Evolutionary conservation across 2,888 invertebrate genomes (phyloP), one percentile per base, ranked within the genome.

Genomic region (Chaetogeoica ovagalla): DNA sequence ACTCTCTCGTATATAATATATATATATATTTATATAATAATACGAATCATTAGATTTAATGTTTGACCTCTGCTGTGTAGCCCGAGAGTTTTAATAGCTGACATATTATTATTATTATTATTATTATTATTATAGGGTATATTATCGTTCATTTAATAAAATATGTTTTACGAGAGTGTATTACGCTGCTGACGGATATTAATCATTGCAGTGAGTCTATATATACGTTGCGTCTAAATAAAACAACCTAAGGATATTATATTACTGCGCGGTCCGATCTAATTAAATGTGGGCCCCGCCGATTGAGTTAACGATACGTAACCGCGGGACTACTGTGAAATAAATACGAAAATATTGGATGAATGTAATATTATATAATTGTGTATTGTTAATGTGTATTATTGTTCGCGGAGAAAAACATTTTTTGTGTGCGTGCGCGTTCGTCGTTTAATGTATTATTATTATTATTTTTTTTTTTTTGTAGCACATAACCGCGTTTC

Each of bases 291-390:
- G 43, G 65, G 8, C 30, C 1, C 30, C 39, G 59, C 59, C 66
- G 59, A 59, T 30, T 30, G 43, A 48, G 43, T 75, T 43, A 43
- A 75, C n/a, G 39, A 66, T 39, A 66, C 59, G 59, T 66, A 75
- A 75, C 74, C 39, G 30, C 30, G 30, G 2, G 57, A 66, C 75
- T 75, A 43, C 66, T 5, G 30, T 30, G 57, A 74, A 52, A 21
- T 63, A 63, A 52, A 19, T 7, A 59, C n/a, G 6, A 57, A 19
- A 70, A n/a, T 57, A 65, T 65, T 4, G 30, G 17, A 17, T 37
- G 21, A 17, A 55, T n/a, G n/a, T 21, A 63, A 55, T 74, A 30
- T 30, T 30, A n/a, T n/a, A n/a, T n/a, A n/a, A n/a, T 30, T 30
- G 30, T 30, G 30, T 60, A 23, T 60, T 71, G 21, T 17, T 43